These are phyloP conservation scores for Varanus salvator DNA, from an alignment of 2,113 vertebrate genomes.

Conservation along the genomic window DNA sequence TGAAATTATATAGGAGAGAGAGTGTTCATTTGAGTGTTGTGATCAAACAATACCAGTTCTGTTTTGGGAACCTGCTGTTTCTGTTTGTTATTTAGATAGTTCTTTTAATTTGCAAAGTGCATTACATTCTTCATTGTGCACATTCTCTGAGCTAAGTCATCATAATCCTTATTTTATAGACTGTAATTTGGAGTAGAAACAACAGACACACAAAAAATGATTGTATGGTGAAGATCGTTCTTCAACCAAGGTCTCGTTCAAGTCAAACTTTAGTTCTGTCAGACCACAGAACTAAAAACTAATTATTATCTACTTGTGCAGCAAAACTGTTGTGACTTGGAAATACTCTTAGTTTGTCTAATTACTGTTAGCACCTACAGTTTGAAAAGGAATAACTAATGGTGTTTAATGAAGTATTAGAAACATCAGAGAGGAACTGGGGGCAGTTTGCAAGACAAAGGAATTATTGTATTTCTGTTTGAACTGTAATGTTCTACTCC, in stretches of 20 bases:
- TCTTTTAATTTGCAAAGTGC: conserved; percentile 8
- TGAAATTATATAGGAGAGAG: conserved; percentile 52
- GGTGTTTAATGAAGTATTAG: neutral
- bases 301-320: neutral
- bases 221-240: neutral
- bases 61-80: neutral
- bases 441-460: neutral
- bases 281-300: neutral
- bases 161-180: neutral
- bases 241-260: neutral
- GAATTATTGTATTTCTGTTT: too few species aligned
- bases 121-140: neutral
- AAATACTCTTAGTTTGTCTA: neutral
- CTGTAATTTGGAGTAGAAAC: neutral
- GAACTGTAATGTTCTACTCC: neutral
- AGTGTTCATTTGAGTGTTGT: neutral
- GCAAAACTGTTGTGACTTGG: neutral
- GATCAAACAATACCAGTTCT: neutral
- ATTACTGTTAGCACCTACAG: neutral
- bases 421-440: neutral
- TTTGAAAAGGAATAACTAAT: neutral
- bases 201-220: neutral
- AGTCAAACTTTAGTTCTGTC: neutral
- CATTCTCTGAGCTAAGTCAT: neutral
- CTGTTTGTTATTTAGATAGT: neutral